Percentiles rank a stretch among this genome's conserved stretches.
Evolutionary conservation across 2,113 vertebrate genomes (phyloP).

Genomic region (Corythaeola cristata): DNA sequence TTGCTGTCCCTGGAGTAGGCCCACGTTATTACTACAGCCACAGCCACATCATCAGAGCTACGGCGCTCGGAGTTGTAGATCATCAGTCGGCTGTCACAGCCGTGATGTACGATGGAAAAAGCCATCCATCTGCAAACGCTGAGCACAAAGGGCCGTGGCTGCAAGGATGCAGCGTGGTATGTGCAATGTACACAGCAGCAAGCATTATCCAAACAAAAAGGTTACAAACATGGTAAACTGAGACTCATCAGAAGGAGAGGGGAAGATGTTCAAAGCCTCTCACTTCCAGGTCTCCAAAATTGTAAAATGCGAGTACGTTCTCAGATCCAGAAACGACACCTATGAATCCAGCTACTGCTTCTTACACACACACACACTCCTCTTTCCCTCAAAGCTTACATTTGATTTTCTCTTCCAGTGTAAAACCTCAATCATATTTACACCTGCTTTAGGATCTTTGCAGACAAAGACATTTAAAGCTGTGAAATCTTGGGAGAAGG

Average conservation of each 20-base stretch:
- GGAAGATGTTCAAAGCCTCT: not conserved
- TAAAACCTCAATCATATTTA: constrained; percentile 46
- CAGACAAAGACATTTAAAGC: constrained; percentile 28
- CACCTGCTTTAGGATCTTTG: constrained; percentile 28
- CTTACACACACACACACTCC: not conserved
- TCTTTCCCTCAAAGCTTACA: not conserved
- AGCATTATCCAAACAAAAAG: not conserved
- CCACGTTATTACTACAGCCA: constrained; percentile 60
- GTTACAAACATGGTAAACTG: not conserved
- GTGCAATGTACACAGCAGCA: not conserved
- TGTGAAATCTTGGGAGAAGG: constrained; percentile 34
- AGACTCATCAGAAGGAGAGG: not conserved
- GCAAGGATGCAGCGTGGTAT: not conserved
- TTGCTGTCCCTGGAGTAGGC: constrained; percentile 29
- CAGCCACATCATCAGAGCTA: constrained; percentile 66
- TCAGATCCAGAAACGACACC: constrained; percentile 38
- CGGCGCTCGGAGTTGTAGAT: constrained; percentile 37
- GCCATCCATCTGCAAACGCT: constrained; percentile 46
- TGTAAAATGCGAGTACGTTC: constrained; percentile 32
- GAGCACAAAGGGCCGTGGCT: constrained; percentile 28
- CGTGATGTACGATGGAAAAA: constrained; percentile 67
- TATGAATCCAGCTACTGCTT: constrained; percentile 14
- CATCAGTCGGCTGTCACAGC: constrained; percentile 67
- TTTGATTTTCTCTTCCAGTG: not conserved
- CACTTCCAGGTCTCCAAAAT: constrained; percentile 34